Evolutionary conservation across 2,888 invertebrate species (phyloP), one percentile per base, ranked within the genome.

Genomic region (Merodon equestris): DNA sequence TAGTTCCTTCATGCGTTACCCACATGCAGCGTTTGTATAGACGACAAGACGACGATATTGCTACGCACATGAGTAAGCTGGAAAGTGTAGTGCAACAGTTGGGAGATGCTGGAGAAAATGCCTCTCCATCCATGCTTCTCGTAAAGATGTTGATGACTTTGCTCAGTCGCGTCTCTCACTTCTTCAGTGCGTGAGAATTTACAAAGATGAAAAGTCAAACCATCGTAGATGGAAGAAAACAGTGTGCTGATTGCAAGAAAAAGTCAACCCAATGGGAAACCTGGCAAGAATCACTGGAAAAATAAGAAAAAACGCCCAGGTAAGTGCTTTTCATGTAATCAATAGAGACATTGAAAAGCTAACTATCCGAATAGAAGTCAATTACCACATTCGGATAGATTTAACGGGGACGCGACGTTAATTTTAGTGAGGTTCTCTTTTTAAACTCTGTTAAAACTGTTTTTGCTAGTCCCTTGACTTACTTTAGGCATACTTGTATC

Each of bases 61-160:
- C 27, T 27, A 7, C 27, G 27, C 27, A 27, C 27, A 68, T 58
- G 50, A 50, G 51, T 19, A 68, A 68, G 27, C 40, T 68, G 19
- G 34, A 50, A 36, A 44, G 50, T 12, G 40, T 67, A 9, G 40
- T 64, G 18, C 56, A 66, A 45, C 66, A 56, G 18, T 17, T 66
- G 48, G 14, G 14, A 15, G 57, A 56, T 36, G 42, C 38, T 47
- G 67, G 56, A 17, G 50, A 67, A 57, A 47, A 4, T 12, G 67
- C 38, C 12, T 57, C 67, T 19, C 47, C 74, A 15, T 71, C 75
- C 36, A 74, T 83, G 71, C 45, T 82, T 10, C 72, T 83, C 36
- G 82, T 82, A 10, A 83, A 83, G 73, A 67, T 67, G 9, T 67
- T 56, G 19, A 67, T 57, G 66, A 56, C 56, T 14, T 48, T 67